phyloP scores from a whole-genome alignment of 2,888 invertebrate genomes.

The Rotaria macrura region DNA sequence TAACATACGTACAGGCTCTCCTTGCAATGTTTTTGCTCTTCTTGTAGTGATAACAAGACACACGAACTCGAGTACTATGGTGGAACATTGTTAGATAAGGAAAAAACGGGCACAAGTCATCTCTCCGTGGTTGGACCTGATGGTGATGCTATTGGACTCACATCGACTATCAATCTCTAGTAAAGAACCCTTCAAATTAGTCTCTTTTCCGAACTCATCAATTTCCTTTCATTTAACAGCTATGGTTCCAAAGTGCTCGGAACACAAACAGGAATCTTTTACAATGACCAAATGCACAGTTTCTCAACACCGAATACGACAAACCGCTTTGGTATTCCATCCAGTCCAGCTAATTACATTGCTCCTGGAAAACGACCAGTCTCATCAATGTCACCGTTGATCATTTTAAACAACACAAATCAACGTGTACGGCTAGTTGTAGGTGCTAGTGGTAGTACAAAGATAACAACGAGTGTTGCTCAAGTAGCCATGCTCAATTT shows the following conservation, averaged over 20 bases:
- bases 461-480: conserved; percentile 70
- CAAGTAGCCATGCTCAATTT: conserved; percentile 38
- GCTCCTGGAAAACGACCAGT: conserved; percentile 69
- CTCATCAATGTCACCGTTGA: conserved; percentile 78
- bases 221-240: conserved; percentile 51
- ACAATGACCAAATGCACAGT: conserved; percentile 82
- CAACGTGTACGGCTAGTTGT: conserved; percentile 60
- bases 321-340: conserved; percentile 50
- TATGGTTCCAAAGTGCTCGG: conserved; percentile 63
- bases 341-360: conserved; percentile 73
- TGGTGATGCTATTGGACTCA: conserved; percentile 46
- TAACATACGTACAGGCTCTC: too few relatives aligned
- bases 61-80: background rate
- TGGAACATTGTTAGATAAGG: background rate
- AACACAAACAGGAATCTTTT: conserved; percentile 62
- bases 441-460: conserved; percentile 80
- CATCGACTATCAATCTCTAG: conserved; percentile 45
- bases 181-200: conserved; percentile 37
- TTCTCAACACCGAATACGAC: conserved; percentile 53
- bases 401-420: conserved; percentile 60
- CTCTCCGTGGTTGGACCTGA: conserved; percentile 42
- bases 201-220: too few relatives aligned
- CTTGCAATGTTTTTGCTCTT: too few relatives aligned
- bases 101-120: conserved; percentile 43
- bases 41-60: background rate